Conservation (phyloP, 2,888 invertebrate genomes). For the Agrotis exclamationis region DNA sequence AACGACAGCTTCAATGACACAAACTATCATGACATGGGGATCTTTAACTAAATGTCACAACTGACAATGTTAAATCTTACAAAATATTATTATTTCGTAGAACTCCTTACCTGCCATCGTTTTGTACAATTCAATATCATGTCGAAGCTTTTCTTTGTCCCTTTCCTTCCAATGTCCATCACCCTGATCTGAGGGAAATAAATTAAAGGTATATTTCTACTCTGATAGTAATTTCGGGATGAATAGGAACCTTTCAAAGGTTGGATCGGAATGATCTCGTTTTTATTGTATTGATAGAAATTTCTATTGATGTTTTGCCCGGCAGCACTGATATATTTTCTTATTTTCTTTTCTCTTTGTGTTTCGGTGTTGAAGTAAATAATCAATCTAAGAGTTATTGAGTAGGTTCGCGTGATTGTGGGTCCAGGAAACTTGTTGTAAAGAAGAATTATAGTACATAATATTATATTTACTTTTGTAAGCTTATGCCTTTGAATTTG, state of each 20-base stretch:
- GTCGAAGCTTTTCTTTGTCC: slow-evolving; percentile 78
- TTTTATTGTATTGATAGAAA: slow-evolving; percentile 69
- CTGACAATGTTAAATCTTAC: no score
- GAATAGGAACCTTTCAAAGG: slow-evolving; percentile 67
- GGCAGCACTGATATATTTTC: slow-evolving; percentile 64
- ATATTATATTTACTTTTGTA: neutral
- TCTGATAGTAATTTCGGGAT: slow-evolving; percentile 64
- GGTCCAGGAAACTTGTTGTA: slow-evolving; percentile 17
- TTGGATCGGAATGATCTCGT: slow-evolving; percentile 66
- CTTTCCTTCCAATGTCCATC: slow-evolving; percentile 85
- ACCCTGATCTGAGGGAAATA: slow-evolving; percentile 80
- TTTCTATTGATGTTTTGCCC: slow-evolving; percentile 71
- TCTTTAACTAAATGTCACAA: neutral
- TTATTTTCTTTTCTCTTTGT: slow-evolving; percentile 54
- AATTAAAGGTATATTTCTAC: slow-evolving; percentile 71
- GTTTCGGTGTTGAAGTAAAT: slow-evolving; percentile 47
- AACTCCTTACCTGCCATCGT: slow-evolving; percentile 79
- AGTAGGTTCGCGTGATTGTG: slow-evolving; percentile 7
- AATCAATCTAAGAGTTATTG: slow-evolving; percentile 38
- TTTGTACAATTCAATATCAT: slow-evolving; percentile 80
- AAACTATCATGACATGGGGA: neutral
- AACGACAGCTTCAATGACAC: neutral
- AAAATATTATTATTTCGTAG: slow-evolving; percentile 8
- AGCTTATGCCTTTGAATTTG: neutral
- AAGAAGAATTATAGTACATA: neutral